phyloP scores from a whole-genome alignment of 2,888 invertebrate genomes.

The Cheilosia vulpina region DNA sequence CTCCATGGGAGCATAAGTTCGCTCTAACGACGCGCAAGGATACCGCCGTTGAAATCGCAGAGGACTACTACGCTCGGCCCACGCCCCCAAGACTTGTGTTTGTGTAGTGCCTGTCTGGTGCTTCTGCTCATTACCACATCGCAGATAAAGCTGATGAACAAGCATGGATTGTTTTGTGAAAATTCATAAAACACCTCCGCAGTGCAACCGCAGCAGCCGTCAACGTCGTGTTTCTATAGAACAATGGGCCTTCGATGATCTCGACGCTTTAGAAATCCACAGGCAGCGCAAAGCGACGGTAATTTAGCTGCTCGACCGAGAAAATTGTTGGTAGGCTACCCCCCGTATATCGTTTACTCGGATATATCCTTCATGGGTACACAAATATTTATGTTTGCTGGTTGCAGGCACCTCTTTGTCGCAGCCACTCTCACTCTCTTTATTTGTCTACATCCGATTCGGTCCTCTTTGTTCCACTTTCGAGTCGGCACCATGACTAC shows the following conservation, averaged over 20 bases:
- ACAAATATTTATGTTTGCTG: constrained; percentile 65
- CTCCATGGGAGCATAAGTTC: constrained; percentile 37
- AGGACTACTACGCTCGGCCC: constrained; percentile 25
- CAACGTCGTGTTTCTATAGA: constrained; percentile 17
- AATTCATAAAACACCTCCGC: constrained; percentile 21
- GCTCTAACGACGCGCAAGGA: constrained; percentile 48
- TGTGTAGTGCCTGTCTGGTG: background rate
- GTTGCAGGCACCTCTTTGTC: constrained; percentile 50
- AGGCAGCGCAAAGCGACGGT: constrained; percentile 19
- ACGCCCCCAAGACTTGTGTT: background rate
- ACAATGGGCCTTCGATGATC: constrained; percentile 44
- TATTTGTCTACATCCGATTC: constrained; percentile 1
- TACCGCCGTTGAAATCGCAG: constrained; percentile 50
- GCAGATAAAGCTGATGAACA: constrained; percentile 32
- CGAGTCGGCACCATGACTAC: constrained; percentile 19
- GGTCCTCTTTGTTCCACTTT: constrained; percentile 20
- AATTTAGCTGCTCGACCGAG: constrained; percentile 39
- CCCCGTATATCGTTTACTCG: constrained; percentile 25
- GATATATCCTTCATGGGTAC: constrained; percentile 22
- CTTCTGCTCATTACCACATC: constrained; percentile 11
- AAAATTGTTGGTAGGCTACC: constrained; percentile 16
- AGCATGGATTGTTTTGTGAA: constrained; percentile 35
- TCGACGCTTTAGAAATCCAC: constrained; percentile 18
- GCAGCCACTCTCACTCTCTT: constrained; percentile 16
- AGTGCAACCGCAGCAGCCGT: constrained; percentile 1